These are phyloP conservation scores for Corythaeola cristata DNA, from an alignment of 2,113 vertebrate genomes.

Conservation along the genomic window DNA sequence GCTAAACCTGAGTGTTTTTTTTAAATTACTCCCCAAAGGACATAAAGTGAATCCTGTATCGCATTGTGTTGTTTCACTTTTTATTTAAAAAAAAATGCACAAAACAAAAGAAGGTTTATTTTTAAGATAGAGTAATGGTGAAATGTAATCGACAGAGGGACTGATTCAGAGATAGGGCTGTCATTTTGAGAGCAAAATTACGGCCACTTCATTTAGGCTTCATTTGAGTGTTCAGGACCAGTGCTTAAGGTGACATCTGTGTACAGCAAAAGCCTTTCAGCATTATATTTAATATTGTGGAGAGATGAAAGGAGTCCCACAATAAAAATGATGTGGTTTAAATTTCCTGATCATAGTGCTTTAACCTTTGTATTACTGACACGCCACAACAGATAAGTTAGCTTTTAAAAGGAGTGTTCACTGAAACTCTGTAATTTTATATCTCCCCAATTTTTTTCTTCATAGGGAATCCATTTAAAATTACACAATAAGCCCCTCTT, in stretches of 20 bases:
- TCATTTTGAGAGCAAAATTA: not conserved
- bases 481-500: not conserved
- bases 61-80: not conserved
- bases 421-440: not conserved
- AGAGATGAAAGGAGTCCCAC: not conserved
- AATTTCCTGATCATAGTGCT: not conserved
- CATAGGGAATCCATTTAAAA: not conserved
- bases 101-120: not conserved
- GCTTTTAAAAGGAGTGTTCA: not conserved
- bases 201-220: not conserved
- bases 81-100: not conserved
- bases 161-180: not conserved
- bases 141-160: not conserved
- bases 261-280: not conserved
- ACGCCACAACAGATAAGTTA: not conserved
- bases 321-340: not conserved
- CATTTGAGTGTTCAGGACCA: not conserved
- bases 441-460: not conserved
- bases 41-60: not conserved
- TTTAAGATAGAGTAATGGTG: not conserved
- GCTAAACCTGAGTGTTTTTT: not conserved
- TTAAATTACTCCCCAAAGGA: not conserved
- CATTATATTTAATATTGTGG: not conserved
- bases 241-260: not conserved
- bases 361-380: not conserved